Evolutionary conservation across 2,888 invertebrate genomes (phyloP), one percentile per base, ranked within the genome.

Genomic region (Drosophila differens): DNA sequence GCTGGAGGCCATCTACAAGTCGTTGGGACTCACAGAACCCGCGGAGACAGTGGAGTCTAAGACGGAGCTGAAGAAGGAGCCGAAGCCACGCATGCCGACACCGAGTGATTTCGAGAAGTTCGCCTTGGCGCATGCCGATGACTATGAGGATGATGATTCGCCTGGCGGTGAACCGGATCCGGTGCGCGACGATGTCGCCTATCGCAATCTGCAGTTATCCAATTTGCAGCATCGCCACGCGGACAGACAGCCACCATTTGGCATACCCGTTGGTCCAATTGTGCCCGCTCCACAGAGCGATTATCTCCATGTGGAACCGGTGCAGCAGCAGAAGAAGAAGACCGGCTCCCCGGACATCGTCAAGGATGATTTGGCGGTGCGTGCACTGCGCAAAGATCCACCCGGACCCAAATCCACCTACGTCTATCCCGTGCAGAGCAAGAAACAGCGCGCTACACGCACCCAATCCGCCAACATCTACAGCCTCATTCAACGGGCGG

Each of bases 1-100:
- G 93, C 93, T 98, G 65, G 98, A 98, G 94, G 96, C 97, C n/a
- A 98, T 98, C 91, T 97, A 97, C 91, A 97, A 97, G 85, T 97
- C 97, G 85, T 94, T 98, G 67, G 96, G 96, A n/a, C 94, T 98
- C 60, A 96, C 96, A 0, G 97, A 97, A 90, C 86, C 89, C 5
- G 63, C 84, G 0, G 83, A 79, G 35, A 16, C 81, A 0, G 55
- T 65, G 7, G 4, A 47, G 47, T 16, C 70, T 1, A 47, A 63
- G 12, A 39, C 28, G 16, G 39, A 64, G 41, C 9, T 57, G 0
- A 79, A 80, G n/a, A 19, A 35, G 0, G 74, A 72, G 37, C 54
- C 81, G 0, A 85, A 85, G 14, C 83, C 89, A 12, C 88, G 92
- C 5, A 65, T 88, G 33, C 89, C 92, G 3, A 91, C 93, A 16